phyloP scores from a whole-genome alignment of 2,113 vertebrate species.

The Cygnus buccinator region DNA sequence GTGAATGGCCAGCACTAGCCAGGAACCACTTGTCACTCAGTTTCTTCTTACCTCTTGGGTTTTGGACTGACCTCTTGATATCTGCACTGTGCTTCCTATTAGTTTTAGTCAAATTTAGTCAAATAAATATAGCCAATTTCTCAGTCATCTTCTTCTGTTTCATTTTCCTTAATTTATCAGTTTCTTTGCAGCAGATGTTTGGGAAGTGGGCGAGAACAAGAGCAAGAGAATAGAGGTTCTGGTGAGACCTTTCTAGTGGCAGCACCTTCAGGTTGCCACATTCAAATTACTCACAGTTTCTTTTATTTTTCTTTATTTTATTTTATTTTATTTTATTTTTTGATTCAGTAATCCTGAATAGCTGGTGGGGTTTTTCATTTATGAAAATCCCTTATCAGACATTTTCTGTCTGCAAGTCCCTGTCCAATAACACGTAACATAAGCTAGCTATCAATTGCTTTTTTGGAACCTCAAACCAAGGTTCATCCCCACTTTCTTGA shows the following conservation, averaged over 20 bases:
- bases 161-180: not conserved
- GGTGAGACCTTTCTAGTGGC: not conserved
- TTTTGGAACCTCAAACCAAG: not conserved
- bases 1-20: not conserved
- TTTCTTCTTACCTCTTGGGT: not conserved
- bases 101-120: not conserved
- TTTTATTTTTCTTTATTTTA: too few species aligned
- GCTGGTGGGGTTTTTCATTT: not conserved
- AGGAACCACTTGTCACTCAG: not conserved
- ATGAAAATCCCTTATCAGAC: not conserved
- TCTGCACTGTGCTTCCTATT: not conserved
- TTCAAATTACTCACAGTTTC: not conserved
- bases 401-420: not conserved
- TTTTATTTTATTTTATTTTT: not conserved
- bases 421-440: not conserved
- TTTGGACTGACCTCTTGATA: not conserved
- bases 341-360: not conserved
- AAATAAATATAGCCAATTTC: not conserved
- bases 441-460: not conserved
- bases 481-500: accelerated
- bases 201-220: not conserved
- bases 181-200: not conserved
- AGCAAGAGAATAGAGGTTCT: not conserved
- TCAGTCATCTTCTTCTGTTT: not conserved
- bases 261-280: not conserved